A percentile compares a stretch with the other conserved stretches of the same genome.
These are phyloP conservation scores for Halichoeres trimaculatus DNA, from an alignment of 2,113 vertebrate genomes.

Conservation along the genomic window DNA sequence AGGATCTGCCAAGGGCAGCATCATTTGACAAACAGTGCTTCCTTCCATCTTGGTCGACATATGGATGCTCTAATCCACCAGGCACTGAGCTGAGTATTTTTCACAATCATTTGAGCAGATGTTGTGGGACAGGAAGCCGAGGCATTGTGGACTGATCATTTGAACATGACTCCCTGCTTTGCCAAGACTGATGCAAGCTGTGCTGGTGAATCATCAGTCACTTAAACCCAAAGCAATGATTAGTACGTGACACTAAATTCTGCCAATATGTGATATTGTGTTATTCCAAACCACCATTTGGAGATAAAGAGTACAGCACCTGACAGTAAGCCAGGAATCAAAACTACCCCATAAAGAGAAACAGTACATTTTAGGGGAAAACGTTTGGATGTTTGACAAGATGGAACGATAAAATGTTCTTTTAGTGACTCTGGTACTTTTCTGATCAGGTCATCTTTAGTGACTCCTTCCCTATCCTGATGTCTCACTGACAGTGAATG, in stretches of 20 bases:
- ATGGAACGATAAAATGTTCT: not conserved
- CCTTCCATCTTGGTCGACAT: conserved; percentile 57
- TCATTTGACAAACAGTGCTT: conserved; percentile 46
- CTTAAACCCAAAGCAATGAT: conserved; percentile 22
- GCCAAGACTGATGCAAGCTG: conserved; percentile 36
- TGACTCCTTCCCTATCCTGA: not conserved
- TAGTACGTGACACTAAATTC: conserved; percentile 18
- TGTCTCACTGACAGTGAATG: not conserved
- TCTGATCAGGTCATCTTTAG: not conserved
- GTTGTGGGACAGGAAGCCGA: conserved; percentile 64
- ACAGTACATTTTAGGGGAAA: not conserved
- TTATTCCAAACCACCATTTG: conserved; percentile 32
- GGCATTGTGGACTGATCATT: conserved; percentile 61
- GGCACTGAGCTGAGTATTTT: conserved; percentile 33
- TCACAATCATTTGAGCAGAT: conserved; percentile 73
- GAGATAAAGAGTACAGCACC: not conserved
- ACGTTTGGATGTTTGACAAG: not conserved
- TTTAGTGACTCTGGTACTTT: not conserved
- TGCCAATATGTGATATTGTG: conserved; percentile 60
- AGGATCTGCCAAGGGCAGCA: conserved; percentile 38
- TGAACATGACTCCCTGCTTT: conserved; percentile 36
- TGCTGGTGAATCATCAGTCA: conserved; percentile 54
- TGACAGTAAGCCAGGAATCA: not conserved
- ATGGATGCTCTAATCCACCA: conserved; percentile 48
- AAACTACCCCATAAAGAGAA: conserved; percentile 3